phyloP scores from a whole-genome alignment of 2,797 vertebrate genomes.

The Acanthis flammea region DNA sequence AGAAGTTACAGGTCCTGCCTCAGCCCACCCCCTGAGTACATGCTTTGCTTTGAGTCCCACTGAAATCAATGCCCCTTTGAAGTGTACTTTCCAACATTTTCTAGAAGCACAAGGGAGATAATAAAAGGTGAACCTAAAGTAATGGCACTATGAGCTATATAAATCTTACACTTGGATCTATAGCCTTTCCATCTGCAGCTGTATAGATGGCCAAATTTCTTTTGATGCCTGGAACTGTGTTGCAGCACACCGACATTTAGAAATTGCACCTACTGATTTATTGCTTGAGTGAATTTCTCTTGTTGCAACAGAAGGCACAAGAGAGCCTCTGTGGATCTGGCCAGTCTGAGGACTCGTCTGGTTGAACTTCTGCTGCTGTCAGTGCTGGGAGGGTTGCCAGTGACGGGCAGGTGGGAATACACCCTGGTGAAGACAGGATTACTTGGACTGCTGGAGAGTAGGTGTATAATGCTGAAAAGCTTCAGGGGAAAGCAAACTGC shows the following conservation, averaged over 20 bases:
- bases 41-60: background rate
- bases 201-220: background rate
- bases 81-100: background rate
- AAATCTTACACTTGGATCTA: background rate
- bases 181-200: background rate
- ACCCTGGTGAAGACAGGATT: background rate
- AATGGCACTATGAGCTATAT: background rate
- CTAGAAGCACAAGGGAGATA: background rate
- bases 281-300: background rate
- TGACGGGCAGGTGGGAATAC: background rate
- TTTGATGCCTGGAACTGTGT: background rate
- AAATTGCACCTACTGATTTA: background rate
- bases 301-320: background rate
- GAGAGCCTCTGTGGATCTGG: background rate
- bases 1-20: background rate
- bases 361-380: background rate
- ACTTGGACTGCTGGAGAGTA: fast-evolving
- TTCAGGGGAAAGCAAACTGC: background rate
- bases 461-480: background rate
- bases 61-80: slow-evolving; percentile 5
- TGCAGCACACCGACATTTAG: background rate
- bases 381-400: background rate
- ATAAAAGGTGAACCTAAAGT: background rate
- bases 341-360: background rate
- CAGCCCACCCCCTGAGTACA: background rate